Conservation (phyloP, 2,797 vertebrate genomes). For the Hozukius guyotensis region DNA sequence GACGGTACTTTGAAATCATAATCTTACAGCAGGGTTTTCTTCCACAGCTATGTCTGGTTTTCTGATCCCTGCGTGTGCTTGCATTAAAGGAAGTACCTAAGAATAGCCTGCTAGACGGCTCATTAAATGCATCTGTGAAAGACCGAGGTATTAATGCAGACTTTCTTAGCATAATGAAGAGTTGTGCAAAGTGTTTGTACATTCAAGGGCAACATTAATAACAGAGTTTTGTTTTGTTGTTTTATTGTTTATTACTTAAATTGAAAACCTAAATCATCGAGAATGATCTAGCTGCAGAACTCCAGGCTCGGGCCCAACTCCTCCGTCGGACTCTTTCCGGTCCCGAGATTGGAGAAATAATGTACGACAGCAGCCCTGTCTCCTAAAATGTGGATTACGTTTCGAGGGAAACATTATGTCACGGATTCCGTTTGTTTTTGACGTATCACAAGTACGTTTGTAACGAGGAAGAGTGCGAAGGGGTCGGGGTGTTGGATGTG, state of each 20-base stretch:
- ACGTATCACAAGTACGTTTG: too few species aligned
- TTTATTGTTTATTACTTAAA: neutral
- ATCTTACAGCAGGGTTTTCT: neutral
- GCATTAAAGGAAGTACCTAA: constrained; percentile 21
- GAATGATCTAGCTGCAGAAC: too few species aligned
- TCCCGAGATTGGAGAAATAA: neutral
- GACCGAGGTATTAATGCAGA: neutral
- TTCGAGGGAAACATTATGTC: too few species aligned
- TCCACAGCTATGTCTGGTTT: constrained; percentile 5
- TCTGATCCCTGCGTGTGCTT: constrained; percentile 15
- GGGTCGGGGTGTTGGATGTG: too few species aligned
- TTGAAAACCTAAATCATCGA: neutral
- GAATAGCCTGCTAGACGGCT: constrained; percentile 6
- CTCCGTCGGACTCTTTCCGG: neutral
- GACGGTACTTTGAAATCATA: constrained; percentile 18
- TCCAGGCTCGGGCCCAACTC: neutral
- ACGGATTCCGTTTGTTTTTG: too few species aligned
- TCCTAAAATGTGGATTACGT: too few species aligned
- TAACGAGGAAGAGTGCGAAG: too few species aligned
- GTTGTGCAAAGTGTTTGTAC: neutral
- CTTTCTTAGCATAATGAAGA: neutral
- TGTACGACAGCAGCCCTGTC: too few species aligned
- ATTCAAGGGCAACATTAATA: neutral
- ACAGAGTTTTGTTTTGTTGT: neutral
- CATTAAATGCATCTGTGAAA: constrained; percentile 25